Conservation (phyloP, 2,797 vertebrate species). For the Rhinoraja longicauda region DNA sequence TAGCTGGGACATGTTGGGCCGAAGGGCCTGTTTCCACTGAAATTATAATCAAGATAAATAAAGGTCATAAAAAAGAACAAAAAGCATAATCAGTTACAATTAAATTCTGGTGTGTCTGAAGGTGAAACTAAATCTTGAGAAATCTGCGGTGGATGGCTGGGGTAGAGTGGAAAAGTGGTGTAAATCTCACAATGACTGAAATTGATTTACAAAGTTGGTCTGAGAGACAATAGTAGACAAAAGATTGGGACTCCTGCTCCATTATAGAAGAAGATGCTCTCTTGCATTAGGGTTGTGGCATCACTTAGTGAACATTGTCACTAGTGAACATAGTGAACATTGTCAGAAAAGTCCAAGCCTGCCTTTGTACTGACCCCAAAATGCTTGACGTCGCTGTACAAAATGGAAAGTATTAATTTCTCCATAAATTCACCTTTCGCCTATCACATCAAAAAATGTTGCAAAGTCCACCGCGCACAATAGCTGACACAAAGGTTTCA, state of each 20-base stretch:
- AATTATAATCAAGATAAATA: background rate
- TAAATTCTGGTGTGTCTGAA: background rate
- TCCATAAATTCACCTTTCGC: background rate
- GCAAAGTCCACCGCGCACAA: background rate
- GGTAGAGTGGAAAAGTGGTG: background rate
- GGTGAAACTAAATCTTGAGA: conserved; percentile 13
- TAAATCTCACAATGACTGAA: background rate
- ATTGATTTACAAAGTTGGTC: conserved; percentile 13
- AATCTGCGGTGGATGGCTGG: background rate
- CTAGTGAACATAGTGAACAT: too few species aligned
- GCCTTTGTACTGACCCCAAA: background rate
- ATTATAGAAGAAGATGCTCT: background rate
- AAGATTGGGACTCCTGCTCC: conserved; percentile 4
- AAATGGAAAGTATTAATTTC: conserved; percentile 29
- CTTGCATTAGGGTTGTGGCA: background rate
- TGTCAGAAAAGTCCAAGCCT: background rate
- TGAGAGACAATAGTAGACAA: background rate
- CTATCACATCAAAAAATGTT: background rate
- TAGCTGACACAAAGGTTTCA: conserved; percentile 33
- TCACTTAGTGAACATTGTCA: background rate
- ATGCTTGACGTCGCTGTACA: background rate
- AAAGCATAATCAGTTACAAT: conserved; percentile 22
- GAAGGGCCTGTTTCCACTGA: background rate
- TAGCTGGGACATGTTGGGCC: too few species aligned
- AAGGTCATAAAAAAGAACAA: background rate